Conservation (phyloP, 2,888 invertebrate species). For the Dugesia japonica region DNA sequence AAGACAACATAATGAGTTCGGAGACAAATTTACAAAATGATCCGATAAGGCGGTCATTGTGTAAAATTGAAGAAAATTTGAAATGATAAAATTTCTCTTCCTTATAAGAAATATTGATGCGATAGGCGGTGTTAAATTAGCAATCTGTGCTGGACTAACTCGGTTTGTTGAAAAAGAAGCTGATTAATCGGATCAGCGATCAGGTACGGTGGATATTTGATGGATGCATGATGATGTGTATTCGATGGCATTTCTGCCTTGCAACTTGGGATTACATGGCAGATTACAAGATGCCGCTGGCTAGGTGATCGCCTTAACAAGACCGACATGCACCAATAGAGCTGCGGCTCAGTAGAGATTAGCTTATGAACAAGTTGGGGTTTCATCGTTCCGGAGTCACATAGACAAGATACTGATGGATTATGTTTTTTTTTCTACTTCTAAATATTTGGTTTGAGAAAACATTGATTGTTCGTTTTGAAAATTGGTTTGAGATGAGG, state of each 20-base stretch:
- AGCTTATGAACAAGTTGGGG: slow-evolving; percentile 20
- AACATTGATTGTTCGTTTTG: neutral
- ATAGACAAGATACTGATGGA: slow-evolving; percentile 12
- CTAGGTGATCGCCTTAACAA: slow-evolving; percentile 10
- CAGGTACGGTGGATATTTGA: slow-evolving; percentile 5
- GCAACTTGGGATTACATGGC: slow-evolving; percentile 4
- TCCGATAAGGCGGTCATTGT: neutral
- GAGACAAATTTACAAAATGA: neutral
- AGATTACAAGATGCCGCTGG: slow-evolving; percentile 20
- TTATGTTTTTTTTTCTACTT: neutral
- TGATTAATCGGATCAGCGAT: slow-evolving; percentile 14
- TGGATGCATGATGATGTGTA: neutral
- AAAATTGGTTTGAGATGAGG: neutral
- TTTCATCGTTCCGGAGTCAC: neutral
- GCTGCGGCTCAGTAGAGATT: slow-evolving; percentile 20
- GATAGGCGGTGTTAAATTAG: neutral
- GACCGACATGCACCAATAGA: slow-evolving; percentile 15
- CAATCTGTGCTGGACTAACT: neutral
- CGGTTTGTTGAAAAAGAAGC: neutral
- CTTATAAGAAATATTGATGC: neutral
- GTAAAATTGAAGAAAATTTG: neutral
- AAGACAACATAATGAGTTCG: neutral
- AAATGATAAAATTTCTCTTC: neutral
- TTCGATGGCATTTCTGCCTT: neutral
- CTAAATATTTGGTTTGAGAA: neutral